Conservation (phyloP, 2,888 invertebrate species). For the Apodemia zela region DNA sequence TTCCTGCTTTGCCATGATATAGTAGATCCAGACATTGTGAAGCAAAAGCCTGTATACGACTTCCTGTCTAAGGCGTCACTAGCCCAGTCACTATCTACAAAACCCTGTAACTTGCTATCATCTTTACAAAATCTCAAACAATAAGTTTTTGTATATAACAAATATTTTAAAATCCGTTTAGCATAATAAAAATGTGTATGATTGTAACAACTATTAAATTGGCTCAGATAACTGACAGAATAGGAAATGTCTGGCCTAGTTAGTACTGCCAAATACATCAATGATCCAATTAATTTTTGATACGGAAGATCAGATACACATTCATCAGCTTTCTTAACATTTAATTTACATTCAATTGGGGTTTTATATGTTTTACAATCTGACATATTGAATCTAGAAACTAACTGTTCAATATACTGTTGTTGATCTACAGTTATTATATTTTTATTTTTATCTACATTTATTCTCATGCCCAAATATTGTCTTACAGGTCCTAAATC, state of each 20-base stretch:
- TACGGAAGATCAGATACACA: slow-evolving; percentile 18
- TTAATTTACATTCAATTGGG: slow-evolving; percentile 8
- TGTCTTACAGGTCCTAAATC: slow-evolving; percentile 6
- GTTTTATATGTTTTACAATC: slow-evolving; percentile 6
- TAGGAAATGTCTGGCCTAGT: slow-evolving; percentile 20
- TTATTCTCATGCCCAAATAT: slow-evolving; percentile 8
- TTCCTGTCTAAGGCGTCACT: slow-evolving; percentile 27
- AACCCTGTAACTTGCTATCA: slow-evolving; percentile 20
- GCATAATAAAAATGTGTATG: slow-evolving; percentile 24
- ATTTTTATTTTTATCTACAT: slow-evolving; percentile 1
- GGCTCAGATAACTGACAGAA: slow-evolving; percentile 26
- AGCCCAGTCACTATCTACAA: slow-evolving; percentile 26
- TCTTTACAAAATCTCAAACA: slow-evolving; percentile 23
- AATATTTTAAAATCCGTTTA: slow-evolving; percentile 26
- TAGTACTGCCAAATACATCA: slow-evolving; percentile 18
- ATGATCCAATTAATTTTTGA: slow-evolving; percentile 17
- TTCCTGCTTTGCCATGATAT: slow-evolving; percentile 28
- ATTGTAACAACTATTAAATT: slow-evolving; percentile 29
- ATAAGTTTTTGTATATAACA: slow-evolving; percentile 25
- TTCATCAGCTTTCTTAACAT: slow-evolving; percentile 8
- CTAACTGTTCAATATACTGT: slow-evolving; percentile 6
- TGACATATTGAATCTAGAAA: slow-evolving; percentile 10
- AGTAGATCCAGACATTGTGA: slow-evolving; percentile 21
- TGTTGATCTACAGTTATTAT: slow-evolving; percentile 6
- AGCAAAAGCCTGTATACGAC: slow-evolving; percentile 27